Base-by-base conservation (phyloP, 1,140 invertebrate genomes). In the Drosophila ficusphila region DNA sequence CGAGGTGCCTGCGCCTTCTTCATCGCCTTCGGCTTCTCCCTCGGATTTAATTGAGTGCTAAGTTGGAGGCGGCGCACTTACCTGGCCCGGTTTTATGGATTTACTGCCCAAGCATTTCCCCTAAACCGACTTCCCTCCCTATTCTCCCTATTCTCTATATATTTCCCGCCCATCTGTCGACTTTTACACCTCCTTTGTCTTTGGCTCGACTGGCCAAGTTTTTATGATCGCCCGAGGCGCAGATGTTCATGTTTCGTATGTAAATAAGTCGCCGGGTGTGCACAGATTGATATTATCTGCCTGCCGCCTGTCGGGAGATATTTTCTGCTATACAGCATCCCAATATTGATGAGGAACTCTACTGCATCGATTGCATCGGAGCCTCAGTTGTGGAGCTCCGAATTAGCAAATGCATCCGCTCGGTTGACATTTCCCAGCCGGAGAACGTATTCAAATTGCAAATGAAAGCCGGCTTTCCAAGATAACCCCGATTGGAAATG, bases 11-110 rank as follows among this genome's bases (percentile, higher is more conserved):
- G 41, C 25, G 36, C 3, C n/a, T 47, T n/a, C n/a, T n/a, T 41
- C 23, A 19, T 14, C 36, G 21, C 51, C 44, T 48, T 73, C 25
- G 36, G 9, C 60, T 61, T 39, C 39, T 4, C 19, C 19, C 19
- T 54, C 19, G 33, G 73, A 62, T 49, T 81, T 85, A 88, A 81
- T 88, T 85, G 68, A 88, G 76, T 67, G 73, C 71, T 68, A 73
- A 86, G 76, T 62, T 57, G 74, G 74, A 49, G 36, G 48, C 57
- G 16, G 27, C 23, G 11, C 39, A 41, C 41, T 49, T 74, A 74
- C 71, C 71, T 74, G 38, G 31, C 36, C 69, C 33, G 27, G 34
- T 25, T 4, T 7, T 9, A 18, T 7, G 31, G 8, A 12, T 61
- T 79, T 79, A 58, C 67, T 44, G 65, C 49, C 64, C 56, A 39